phyloP scores from a whole-genome alignment of 2,113 vertebrate genomes.

The Hippocampus guttulatus region DNA sequence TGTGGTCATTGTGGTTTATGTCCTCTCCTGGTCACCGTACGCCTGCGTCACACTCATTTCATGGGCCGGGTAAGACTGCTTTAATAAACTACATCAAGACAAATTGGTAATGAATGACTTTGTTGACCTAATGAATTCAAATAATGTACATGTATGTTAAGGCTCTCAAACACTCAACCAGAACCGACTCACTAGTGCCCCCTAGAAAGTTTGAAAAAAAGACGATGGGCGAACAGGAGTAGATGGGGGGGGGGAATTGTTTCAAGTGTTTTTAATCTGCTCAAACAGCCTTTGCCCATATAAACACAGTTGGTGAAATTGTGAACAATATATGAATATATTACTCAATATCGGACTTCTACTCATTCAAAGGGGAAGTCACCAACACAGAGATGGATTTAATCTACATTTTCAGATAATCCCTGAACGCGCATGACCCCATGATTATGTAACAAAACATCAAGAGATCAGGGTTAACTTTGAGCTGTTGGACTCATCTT shows the following conservation, averaged over 20 bases:
- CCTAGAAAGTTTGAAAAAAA: neutral
- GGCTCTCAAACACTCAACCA: neutral
- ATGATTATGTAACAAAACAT: constrained; percentile 23
- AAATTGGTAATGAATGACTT: neutral
- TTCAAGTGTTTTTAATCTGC: neutral
- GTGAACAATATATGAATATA: neutral
- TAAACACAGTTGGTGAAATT: neutral
- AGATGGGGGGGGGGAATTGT: constrained; percentile 17
- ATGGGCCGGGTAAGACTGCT: constrained; percentile 81
- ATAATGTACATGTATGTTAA: neutral
- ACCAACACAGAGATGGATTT: constrained; percentile 13
- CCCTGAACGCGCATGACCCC: constrained; percentile 12
- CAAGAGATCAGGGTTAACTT: constrained; percentile 4
- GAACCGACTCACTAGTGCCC: no score
- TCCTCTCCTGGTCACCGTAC: constrained; percentile 92
- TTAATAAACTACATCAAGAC: neutral
- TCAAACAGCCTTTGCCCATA: neutral
- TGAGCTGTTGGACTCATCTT: neutral
- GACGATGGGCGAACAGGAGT: constrained; percentile 15
- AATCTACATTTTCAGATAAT: constrained; percentile 38
- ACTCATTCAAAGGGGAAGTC: constrained; percentile 8
- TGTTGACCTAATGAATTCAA: neutral
- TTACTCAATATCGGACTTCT: neutral
- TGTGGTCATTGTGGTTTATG: constrained; percentile 83
- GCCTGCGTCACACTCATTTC: constrained; percentile 84